A percentile compares a stretch with the other conserved stretches of the same genome.
These are phyloP conservation scores for Cecropterus lyciades DNA, from an alignment of 1,140 invertebrate genomes.

Conservation along the genomic window DNA sequence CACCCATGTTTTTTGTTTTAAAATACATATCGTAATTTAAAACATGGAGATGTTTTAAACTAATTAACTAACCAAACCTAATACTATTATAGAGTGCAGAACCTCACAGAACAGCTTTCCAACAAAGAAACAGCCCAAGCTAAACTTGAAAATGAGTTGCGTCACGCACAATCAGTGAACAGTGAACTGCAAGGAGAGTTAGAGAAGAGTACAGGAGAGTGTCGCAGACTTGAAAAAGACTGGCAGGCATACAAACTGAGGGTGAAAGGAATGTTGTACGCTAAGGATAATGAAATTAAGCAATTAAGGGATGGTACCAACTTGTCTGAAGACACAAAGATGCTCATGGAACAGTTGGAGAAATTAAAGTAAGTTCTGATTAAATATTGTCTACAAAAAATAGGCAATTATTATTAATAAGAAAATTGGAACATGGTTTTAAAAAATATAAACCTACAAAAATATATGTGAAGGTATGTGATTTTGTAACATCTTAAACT, in stretches of 20 bases:
- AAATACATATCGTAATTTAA: too few species aligned
- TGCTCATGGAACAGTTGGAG: constrained; percentile 64
- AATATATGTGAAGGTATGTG: too few species aligned
- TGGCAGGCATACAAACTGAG: constrained; percentile 75
- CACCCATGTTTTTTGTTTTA: too few species aligned
- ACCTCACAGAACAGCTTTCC: constrained; percentile 48
- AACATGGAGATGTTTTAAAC: too few species aligned
- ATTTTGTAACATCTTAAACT: too few species aligned
- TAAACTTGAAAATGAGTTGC: constrained; percentile 71
- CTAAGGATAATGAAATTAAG: constrained; percentile 72
- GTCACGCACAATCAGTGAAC: constrained; percentile 62
- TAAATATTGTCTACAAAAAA: too few species aligned
- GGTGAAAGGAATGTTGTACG: constrained; percentile 67
- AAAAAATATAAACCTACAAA: too few species aligned
- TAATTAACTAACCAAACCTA: too few species aligned
- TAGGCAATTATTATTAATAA: too few species aligned
- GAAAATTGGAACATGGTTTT: too few species aligned
- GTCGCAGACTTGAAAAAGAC: constrained; percentile 62
- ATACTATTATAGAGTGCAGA: constrained; percentile 52
- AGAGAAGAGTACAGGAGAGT: constrained; percentile 59
- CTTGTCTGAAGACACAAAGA: constrained; percentile 62
- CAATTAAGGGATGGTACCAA: constrained; percentile 56
- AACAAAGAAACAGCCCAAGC: constrained; percentile 51
- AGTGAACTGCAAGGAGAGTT: constrained; percentile 57
- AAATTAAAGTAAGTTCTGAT: constrained; percentile 62